These are phyloP conservation scores for Orchesella cincta DNA, from an alignment of 1,140 invertebrate species.

Conservation along the genomic window DNA sequence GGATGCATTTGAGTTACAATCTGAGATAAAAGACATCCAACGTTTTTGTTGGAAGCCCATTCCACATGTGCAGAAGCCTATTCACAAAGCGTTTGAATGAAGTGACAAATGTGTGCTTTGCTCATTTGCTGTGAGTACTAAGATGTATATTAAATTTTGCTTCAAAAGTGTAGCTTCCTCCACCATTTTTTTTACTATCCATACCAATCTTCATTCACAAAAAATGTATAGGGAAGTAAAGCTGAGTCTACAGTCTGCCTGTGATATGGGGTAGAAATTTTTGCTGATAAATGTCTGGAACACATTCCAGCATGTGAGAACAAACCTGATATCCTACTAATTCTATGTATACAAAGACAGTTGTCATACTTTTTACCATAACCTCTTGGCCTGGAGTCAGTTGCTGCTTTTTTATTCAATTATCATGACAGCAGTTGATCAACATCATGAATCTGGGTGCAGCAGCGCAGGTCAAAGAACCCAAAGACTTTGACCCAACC, in stretches of 20 bases:
- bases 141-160: too few relatives aligned
- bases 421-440: conserved; percentile 24
- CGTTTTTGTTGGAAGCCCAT: too few relatives aligned
- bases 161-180: too few relatives aligned
- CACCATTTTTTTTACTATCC: too few relatives aligned
- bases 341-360: not conserved
- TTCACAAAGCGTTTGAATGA: too few relatives aligned
- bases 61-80: too few relatives aligned
- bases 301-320: not conserved
- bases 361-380: conserved; percentile 18
- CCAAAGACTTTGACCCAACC: conserved; percentile 42
- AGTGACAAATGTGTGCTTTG: too few relatives aligned
- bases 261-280: not conserved
- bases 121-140: too few relatives aligned
- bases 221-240: not conserved
- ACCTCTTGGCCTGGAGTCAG: conserved; percentile 5
- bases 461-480: conserved; percentile 37
- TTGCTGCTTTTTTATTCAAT: conserved; percentile 19
- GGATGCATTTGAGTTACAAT: too few relatives aligned
- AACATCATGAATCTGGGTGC: conserved; percentile 20
- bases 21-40: too few relatives aligned
- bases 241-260: not conserved
- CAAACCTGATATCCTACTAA: conserved; percentile 2
- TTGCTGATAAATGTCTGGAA: conserved; percentile 18
- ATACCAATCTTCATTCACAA: conserved; percentile 6